Base-by-base conservation (phyloP, 1,140 invertebrate genomes). In the Anastatus disparis region DNA sequence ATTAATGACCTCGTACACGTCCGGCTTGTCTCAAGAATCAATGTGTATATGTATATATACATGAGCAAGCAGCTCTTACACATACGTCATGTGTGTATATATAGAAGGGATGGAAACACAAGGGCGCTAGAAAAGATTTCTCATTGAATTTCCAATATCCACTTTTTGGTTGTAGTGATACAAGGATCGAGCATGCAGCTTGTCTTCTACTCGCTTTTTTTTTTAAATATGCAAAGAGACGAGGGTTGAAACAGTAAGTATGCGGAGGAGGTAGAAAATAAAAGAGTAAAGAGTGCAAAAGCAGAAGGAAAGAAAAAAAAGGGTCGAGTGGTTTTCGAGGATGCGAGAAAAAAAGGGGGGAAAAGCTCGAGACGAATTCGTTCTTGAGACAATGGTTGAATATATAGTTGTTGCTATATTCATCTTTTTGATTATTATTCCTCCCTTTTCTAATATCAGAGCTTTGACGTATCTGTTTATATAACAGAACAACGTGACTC, bases 1-100 rank as follows among this genome's bases (percentile, higher is more conserved):
- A 68, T 59, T 59, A 68, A 68, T 68, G 64, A 53, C 64, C 12
- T 1, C 64, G 38, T n/a, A 1, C 6, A 7, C 35, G 63, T 22
- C 8, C n/a, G n/a, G n/a, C n/a, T n/a, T n/a, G n/a, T n/a, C n/a
- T n/a, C n/a, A n/a, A n/a, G n/a, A n/a, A n/a, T n/a, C n/a, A n/a
- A n/a, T n/a, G n/a, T n/a, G n/a, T n/a, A n/a, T n/a, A n/a, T n/a
- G n/a, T n/a, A n/a, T n/a, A n/a, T n/a, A n/a, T n/a, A n/a, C n/a
- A n/a, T n/a, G n/a, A n/a, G n/a, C n/a, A n/a, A n/a, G n/a, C n/a
- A n/a, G n/a, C n/a, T n/a, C n/a, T n/a, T n/a, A n/a, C n/a, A n/a
- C n/a, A n/a, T n/a, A n/a, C n/a, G n/a, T n/a, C n/a, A n/a, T n/a
- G n/a, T n/a, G n/a, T n/a, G n/a, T n/a, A n/a, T n/a, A n/a, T n/a